These are phyloP conservation scores for Caenorhabditis panamensis DNA, from an alignment of 2,888 invertebrate species.

Conservation along the genomic window DNA sequence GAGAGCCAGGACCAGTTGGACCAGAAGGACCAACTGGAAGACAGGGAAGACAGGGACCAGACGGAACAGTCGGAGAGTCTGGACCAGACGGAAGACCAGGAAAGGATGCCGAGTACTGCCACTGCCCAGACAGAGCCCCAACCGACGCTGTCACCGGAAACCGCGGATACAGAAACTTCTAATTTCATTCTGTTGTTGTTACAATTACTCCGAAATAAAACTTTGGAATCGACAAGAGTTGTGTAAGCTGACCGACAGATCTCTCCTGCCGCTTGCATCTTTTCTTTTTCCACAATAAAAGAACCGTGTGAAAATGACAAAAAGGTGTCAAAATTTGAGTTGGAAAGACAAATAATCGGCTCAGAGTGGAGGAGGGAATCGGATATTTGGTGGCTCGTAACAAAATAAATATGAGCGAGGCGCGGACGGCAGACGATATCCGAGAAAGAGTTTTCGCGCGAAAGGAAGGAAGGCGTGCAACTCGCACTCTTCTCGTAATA, in stretches of 20 bases:
- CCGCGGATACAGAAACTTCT: constrained; percentile 63
- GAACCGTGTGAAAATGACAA: constrained; percentile 48
- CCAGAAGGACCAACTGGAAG: constrained; percentile 69
- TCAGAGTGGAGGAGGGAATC: constrained; percentile 21
- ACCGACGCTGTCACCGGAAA: constrained; percentile 52
- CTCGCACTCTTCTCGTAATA: constrained; percentile 52
- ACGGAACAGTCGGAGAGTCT: constrained; percentile 69
- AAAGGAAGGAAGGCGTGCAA: constrained; percentile 44
- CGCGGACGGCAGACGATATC: constrained; percentile 26
- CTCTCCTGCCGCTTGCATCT: neutral
- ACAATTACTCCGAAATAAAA: constrained; percentile 41
- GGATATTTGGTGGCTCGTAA: constrained; percentile 43
- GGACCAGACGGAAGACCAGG: constrained; percentile 77
- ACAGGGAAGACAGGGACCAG: constrained; percentile 74
- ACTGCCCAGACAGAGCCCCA: constrained; percentile 61
- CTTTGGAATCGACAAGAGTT: constrained; percentile 17
- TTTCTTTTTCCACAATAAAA: constrained; percentile 5
- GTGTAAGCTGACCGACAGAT: too few relatives aligned
- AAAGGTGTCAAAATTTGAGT: constrained; percentile 57
- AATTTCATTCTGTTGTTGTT: constrained; percentile 2
- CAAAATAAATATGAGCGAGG: constrained; percentile 51
- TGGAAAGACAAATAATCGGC: constrained; percentile 50
- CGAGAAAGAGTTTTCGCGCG: constrained; percentile 21
- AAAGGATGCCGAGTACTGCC: constrained; percentile 79
- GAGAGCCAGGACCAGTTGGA: constrained; percentile 75